Percentiles rank a stretch among this genome's conserved stretches.
Conservation (phyloP, 2,888 invertebrate species). For the Flexamia atlantica region DNA sequence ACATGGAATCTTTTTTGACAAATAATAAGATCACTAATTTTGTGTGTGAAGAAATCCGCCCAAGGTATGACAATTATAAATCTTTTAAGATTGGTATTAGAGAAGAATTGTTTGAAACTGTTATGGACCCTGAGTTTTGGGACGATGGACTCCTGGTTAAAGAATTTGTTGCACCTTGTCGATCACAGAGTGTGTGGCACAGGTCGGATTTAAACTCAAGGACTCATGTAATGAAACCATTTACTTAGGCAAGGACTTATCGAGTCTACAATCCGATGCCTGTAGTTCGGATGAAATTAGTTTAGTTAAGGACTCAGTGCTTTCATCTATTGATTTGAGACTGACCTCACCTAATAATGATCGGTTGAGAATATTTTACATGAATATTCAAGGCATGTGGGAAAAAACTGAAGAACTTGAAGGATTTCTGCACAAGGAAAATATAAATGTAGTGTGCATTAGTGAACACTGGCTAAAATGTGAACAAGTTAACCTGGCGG, state of each 20-base stretch:
- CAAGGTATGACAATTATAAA: not conserved
- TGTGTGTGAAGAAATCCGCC: not conserved
- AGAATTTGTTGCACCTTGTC: not conserved
- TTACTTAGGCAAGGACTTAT: no score
- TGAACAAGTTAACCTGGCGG: no score
- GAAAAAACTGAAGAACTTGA: not conserved
- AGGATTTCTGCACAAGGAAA: not conserved
- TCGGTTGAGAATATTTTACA: not conserved
- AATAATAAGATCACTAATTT: not conserved
- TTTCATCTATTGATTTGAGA: no score
- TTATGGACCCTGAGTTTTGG: not conserved
- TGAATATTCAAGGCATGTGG: not conserved
- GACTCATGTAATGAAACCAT: no score
- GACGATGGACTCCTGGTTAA: not conserved
- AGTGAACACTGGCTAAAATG: no score
- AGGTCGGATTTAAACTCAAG: not conserved
- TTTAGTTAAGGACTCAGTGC: no score
- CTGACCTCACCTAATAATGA: not conserved
- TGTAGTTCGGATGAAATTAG: no score
- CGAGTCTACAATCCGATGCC: no score
- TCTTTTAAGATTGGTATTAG: not conserved
- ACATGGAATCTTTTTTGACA: not conserved
- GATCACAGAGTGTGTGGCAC: not conserved
- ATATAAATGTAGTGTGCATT: not conserved
- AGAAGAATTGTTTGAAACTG: not conserved